phyloP scores from a whole-genome alignment of 2,797 vertebrate genomes.

The Vipera ursinii region DNA sequence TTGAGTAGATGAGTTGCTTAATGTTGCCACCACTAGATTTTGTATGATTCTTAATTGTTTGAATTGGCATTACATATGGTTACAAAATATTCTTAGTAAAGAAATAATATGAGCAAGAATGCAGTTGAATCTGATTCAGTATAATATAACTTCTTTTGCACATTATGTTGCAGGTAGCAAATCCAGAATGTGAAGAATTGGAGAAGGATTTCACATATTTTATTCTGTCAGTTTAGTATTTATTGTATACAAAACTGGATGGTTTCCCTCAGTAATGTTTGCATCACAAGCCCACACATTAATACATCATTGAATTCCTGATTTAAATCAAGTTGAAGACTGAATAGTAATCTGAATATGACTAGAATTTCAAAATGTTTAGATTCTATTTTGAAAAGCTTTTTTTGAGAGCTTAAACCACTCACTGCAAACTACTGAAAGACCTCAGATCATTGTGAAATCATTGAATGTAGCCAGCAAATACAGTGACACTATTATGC shows the following conservation, averaged over 20 bases:
- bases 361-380: constrained; percentile 20
- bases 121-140: neutral
- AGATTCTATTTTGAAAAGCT: constrained; percentile 19
- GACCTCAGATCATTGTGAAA: constrained; percentile 5
- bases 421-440: constrained; percentile 18
- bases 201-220: neutral
- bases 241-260: neutral
- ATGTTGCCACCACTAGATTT: neutral
- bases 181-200: neutral
- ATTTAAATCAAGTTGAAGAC: neutral
- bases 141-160: neutral
- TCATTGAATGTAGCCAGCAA: constrained; percentile 2
- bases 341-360: constrained; percentile 19
- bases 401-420: constrained; percentile 17
- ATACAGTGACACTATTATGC: neutral
- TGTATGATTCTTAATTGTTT: neutral
- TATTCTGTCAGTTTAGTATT: neutral
- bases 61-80: neutral
- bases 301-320: neutral
- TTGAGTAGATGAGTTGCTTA: neutral
- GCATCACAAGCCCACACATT: neutral
- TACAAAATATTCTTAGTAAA: neutral
- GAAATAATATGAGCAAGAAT: neutral
- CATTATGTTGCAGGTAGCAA: neutral
- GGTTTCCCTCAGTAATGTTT: neutral